A percentile compares a stretch with the other conserved stretches of the same genome.
Evolutionary conservation across 2,888 invertebrate genomes (phyloP).

Genomic region (Atethmia centrago): DNA sequence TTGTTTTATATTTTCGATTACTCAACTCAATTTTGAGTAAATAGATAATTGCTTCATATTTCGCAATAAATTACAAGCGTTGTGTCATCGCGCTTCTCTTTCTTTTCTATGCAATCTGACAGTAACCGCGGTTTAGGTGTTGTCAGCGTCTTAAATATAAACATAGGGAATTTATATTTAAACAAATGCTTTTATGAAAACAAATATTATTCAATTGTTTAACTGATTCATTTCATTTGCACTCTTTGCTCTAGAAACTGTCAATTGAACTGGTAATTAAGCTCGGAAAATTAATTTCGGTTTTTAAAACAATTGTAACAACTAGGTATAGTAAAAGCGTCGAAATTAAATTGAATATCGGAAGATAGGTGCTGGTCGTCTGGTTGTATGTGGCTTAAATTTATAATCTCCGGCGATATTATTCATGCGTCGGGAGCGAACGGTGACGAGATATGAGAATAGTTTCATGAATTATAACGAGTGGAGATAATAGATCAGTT

Average conservation of each 20-base stretch:
- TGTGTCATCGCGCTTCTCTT: too few relatives aligned
- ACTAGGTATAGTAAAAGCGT: conserved; percentile 11
- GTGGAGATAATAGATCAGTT: conserved; percentile 12
- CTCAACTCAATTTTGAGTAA: too few relatives aligned
- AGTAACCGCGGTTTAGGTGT: too few relatives aligned
- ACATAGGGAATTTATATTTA: background rate
- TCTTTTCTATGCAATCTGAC: too few relatives aligned
- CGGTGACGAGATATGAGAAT: conserved; percentile 11
- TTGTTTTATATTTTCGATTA: too few relatives aligned
- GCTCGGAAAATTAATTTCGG: conserved; percentile 2
- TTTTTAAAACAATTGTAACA: conserved; percentile 26
- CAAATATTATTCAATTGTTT: too few relatives aligned
- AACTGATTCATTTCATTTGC: background rate
- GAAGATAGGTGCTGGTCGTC: conserved; percentile 7
- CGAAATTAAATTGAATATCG: conserved; percentile 37
- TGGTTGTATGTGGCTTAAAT: conserved; percentile 21
- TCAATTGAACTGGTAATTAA: background rate
- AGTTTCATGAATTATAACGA: conserved; percentile 26
- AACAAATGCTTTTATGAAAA: background rate
- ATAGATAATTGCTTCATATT: too few relatives aligned
- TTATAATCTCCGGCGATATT: conserved; percentile 18
- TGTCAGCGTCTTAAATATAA: too few relatives aligned
- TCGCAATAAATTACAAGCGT: too few relatives aligned
- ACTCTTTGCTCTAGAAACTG: background rate
- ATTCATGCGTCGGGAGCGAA: conserved; percentile 20